Evolutionary conservation across 2,797 vertebrate genomes (phyloP).

Genomic region (Ataeniobius toweri): DNA sequence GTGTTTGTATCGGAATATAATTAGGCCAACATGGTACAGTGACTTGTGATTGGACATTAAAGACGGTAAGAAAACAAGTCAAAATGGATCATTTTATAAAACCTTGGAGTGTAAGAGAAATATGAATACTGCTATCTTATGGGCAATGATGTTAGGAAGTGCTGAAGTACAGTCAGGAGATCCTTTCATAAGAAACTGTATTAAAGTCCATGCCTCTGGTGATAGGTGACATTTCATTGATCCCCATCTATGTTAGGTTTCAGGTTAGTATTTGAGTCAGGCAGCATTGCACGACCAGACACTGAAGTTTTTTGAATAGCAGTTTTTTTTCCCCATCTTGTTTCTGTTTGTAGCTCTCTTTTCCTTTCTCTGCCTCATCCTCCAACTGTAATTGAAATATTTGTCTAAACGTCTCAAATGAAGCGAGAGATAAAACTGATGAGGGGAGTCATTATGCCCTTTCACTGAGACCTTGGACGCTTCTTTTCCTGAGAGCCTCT

Average conservation of each 20-base stretch:
- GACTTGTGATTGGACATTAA: slow-evolving; percentile 18
- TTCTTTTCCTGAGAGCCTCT: slow-evolving; percentile 20
- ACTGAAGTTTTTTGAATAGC: slow-evolving; percentile 37
- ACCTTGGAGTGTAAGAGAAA: background rate
- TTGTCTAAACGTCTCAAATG: slow-evolving; percentile 6
- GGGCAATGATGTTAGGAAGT: slow-evolving; percentile 8
- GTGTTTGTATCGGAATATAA: background rate
- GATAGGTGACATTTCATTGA: slow-evolving; percentile 63
- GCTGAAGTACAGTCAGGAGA: background rate
- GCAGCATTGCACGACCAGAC: slow-evolving; percentile 46
- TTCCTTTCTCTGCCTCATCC: background rate
- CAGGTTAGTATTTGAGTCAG: slow-evolving; percentile 37
- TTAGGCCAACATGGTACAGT: slow-evolving; percentile 6
- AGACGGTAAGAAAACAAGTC: slow-evolving; percentile 27
- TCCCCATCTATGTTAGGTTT: slow-evolving; percentile 42
- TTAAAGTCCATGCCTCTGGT: slow-evolving; percentile 35
- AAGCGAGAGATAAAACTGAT: slow-evolving; percentile 19
- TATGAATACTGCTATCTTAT: background rate
- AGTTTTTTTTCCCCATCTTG: slow-evolving; percentile 3
- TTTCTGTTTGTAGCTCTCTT: background rate
- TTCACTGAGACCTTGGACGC: slow-evolving; percentile 31
- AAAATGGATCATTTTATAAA: slow-evolving; percentile 12
- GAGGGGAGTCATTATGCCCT: background rate
- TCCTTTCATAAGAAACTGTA: background rate
- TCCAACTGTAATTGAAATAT: slow-evolving; percentile 11